Conservation (phyloP, 2,797 vertebrate species). For the Margarornis squamiger region DNA sequence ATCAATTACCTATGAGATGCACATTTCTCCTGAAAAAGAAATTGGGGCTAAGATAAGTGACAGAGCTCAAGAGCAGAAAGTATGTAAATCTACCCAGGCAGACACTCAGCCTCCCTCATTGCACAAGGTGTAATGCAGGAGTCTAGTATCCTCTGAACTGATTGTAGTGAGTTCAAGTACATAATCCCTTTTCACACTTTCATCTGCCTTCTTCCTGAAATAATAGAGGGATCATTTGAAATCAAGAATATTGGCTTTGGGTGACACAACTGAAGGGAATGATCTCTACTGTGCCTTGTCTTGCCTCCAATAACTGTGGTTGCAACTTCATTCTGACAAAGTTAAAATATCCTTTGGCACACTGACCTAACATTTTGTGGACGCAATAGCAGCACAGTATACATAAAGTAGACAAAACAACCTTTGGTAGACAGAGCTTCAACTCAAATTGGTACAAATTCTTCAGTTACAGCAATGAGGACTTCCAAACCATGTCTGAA, state of each 20-base stretch:
- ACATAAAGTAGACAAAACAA: neutral
- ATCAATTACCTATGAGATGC: neutral
- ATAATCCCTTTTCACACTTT: neutral
- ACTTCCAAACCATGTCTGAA: neutral
- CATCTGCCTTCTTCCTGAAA: neutral
- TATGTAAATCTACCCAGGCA: neutral
- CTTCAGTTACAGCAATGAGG: neutral
- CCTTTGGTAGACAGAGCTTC: neutral
- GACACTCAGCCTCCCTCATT: neutral
- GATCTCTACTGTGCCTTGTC: neutral
- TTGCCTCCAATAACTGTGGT: neutral
- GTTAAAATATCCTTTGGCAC: neutral
- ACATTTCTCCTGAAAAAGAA: neutral
- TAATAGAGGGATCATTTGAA: neutral
- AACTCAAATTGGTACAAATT: neutral
- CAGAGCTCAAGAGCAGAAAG: neutral
- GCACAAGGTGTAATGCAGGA: neutral
- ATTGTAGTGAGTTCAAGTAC: neutral
- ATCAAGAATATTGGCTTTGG: neutral
- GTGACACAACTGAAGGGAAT: neutral
- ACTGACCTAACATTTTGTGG: neutral
- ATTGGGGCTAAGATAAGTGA: neutral
- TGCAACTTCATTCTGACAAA: neutral
- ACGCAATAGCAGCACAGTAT: rapidly evolving
- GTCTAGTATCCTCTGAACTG: neutral